Evolutionary conservation across 2,888 invertebrate genomes (phyloP), one percentile per base, ranked within the genome.

Genomic region (Macaria notata): DNA sequence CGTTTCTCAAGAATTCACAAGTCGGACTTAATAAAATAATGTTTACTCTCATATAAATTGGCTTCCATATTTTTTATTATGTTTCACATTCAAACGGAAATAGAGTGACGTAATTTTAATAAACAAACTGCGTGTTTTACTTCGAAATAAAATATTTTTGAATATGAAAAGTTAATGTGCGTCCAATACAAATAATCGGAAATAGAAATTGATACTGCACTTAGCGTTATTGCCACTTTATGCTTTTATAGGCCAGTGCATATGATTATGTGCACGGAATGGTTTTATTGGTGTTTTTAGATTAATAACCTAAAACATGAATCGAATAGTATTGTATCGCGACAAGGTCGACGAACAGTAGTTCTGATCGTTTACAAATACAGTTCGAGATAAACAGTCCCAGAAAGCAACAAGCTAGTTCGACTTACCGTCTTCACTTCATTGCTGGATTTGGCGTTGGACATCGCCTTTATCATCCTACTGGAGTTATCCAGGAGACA

Each of bases 381-480:
- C 33, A 41, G 49, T 46, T 7, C n/a, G 9, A 54, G 53, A 53
- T 53, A 58, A 58, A 54, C 31, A 45, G 44, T 48, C 36, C 36
- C 42, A 30, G 42, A 56, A 19, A 19, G 19, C 19, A 19, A 19
- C 19, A 19, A 19, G 19, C 19, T 19, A 19, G 19, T 19, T 31
- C 31, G 45, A 80, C 88, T 75, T 69, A 90, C 90, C 90, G 86
- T 88, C 80, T 89, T 89, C 4, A 84, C 86, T 75, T 91, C 90
- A 59, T 69, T 82, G 56, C 82, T 80, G 33, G 90, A 87, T 70
- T 90, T 91, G 9, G 88, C 84, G 30, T 82, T 90, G 9, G 91
- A 91, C 91, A 91, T 91, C 58, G 91, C 91, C 81, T 91, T 91
- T 60, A 91, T 90, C 89, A 91, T 90, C 79, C 89, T 83, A 70